Base-by-base conservation (phyloP, 2,888 invertebrate species). In the Zonitis immaculata region DNA sequence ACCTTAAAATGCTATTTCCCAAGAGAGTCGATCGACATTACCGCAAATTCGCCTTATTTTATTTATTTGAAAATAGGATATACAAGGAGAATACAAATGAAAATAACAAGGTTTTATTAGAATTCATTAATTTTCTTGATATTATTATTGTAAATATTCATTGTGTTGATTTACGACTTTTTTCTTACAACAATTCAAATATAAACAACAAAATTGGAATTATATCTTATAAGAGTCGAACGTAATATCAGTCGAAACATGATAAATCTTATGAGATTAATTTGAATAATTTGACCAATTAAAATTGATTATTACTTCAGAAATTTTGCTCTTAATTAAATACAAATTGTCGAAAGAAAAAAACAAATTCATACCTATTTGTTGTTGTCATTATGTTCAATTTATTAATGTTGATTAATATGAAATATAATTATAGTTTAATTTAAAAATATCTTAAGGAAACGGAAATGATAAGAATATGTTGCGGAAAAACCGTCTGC, bases 401-500 rank as follows among this genome's bases (percentile, higher is more conserved):
- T 28, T 28, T 35, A 9, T 18, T 35, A 14, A 12, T 47, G 51
- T 18, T 32, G 42, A 11, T 52, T 27, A 42, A 46, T 49, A 12
- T 11, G 11, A 14, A 11, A 44, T 51, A 26, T 45, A 11, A 35
- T 20, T 48, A 27, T 14, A 14, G 16, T 48, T 39, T n/a, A 30
- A 12, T 16, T 44, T 25, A 18, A 28, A 47, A 48, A 48, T 44
- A 44, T 44, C 32, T 42, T 35, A 43, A 35, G 22, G 26, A 39
- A 49, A 47, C 42, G 32, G 47, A 49, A 53, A 47, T 53, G 53
- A 53, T 53, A 53, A 47, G 47, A 53, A 35, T 35, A 35, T 53
- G 47, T 53, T 46, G 53, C 49, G 49, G 53, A 53, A 53, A 53
- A 49, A 32, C 49, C 44, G 48, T 44, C 52, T 52, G 52, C 52